Evolutionary conservation across 2,797 vertebrate genomes (phyloP).

Genomic region (Sebastolobus altivelis): DNA sequence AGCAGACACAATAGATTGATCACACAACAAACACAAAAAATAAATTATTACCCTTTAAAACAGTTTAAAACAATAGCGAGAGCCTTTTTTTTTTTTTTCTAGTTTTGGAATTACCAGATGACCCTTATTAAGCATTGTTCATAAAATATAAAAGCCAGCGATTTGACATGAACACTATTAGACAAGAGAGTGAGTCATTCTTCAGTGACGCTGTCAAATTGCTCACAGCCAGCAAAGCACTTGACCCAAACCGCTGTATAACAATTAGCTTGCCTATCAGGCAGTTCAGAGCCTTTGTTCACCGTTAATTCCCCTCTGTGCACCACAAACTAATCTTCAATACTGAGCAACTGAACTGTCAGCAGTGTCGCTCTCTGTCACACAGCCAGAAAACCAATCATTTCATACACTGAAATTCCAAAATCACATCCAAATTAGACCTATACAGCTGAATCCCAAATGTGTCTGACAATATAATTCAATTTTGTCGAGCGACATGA

Average conservation of each 20-base stretch:
- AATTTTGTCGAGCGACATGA: background rate
- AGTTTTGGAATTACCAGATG: background rate
- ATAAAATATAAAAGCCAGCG: background rate
- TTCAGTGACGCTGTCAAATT: slow-evolving; percentile 25
- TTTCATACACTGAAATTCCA: slow-evolving; percentile 4
- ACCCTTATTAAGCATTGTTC: background rate
- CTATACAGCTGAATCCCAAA: background rate
- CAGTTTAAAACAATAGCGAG: background rate
- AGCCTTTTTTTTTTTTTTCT: background rate
- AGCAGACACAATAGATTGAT: background rate
- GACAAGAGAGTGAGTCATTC: background rate
- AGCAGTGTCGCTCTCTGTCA: slow-evolving; percentile 71
- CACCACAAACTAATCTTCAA: slow-evolving; percentile 62
- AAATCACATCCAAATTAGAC: background rate
- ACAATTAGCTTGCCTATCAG: slow-evolving; percentile 74
- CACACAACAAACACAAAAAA: background rate
- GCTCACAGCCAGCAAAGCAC: slow-evolving; percentile 44
- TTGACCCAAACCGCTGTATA: slow-evolving; percentile 45
- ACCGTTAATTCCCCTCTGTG: slow-evolving; percentile 67
- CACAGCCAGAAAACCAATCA: slow-evolving; percentile 29
- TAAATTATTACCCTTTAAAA: background rate
- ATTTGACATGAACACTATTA: background rate
- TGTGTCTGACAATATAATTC: background rate
- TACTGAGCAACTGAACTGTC: slow-evolving; percentile 74
- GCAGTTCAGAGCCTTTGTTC: slow-evolving; percentile 76